These are phyloP conservation scores for Chelmon rostratus DNA, from an alignment of 2,797 vertebrate genomes.

Conservation along the genomic window DNA sequence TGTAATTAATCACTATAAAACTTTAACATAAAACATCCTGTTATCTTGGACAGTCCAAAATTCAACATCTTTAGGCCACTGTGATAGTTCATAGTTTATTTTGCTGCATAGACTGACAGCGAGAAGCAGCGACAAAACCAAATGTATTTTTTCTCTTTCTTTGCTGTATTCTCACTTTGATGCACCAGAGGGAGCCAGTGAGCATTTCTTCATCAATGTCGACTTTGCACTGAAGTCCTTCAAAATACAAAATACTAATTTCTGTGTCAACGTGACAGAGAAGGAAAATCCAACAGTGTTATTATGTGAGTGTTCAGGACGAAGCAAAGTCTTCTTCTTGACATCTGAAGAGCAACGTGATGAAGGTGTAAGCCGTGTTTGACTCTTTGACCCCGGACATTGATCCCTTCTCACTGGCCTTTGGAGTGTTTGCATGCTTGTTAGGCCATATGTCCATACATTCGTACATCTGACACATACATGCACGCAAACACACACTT, in stretches of 20 bases:
- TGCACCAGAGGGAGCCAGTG: constrained; percentile 63
- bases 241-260: background rate
- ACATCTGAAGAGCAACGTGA: constrained; percentile 30
- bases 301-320: constrained; percentile 3
- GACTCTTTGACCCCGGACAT: constrained; percentile 64
- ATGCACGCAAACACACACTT: constrained; percentile 31
- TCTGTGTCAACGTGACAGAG: constrained; percentile 43
- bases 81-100: no score
- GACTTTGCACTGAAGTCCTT: background rate
- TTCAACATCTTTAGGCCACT: no score
- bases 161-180: constrained; percentile 33
- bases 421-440: constrained; percentile 52
- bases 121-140: no score
- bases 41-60: no score
- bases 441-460: constrained; percentile 59
- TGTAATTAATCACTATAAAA: no score
- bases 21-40: no score
- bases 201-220: background rate
- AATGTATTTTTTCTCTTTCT: no score
- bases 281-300: constrained; percentile 16
- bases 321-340: constrained; percentile 32
- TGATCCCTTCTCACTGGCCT: constrained; percentile 43
- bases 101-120: no score
- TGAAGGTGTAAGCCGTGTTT: constrained; percentile 55
- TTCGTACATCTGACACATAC: constrained; percentile 33